Evolutionary conservation across 1,140 invertebrate genomes (phyloP), one percentile per base, ranked within the genome.

Genomic region (Formica exsecta): DNA sequence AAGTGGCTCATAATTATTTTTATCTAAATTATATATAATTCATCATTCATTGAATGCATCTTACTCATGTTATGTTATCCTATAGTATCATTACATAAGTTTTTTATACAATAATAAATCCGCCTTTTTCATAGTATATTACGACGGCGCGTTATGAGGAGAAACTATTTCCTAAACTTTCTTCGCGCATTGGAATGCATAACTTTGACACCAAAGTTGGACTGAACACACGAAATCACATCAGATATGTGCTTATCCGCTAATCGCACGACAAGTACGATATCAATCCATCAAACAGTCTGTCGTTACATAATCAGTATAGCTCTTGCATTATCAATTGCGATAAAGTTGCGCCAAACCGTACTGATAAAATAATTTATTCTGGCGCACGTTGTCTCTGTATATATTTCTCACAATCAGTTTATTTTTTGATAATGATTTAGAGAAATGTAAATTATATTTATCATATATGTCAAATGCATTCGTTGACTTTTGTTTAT

Each of bases 241-340:
- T 75, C 57, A 86, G 65, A 89, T 76, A 86, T 51, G 71, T 83
- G 66, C 74, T 90, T 90, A 87, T 87, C 68, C 77, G 38, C 48
- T 85, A 75, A 89, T 87, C 80, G 57, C 88, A 59, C 86, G 57
- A 83, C 74, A 38, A 48, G 13, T 66, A 44, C 9, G 16, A 32
- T 89, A 87, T 90, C 88, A 89, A 66, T 70, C 22, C 51, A 57
- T 87, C 71, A 89, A 85, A 85, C 88, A 48, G 68, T 64, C 25
- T 13, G 32, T 65, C 36, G 41, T 90, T 90, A 79, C 48, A 36
- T 90, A 90, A 90, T 87, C 61, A 13, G 13, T 29, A 57, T 68
- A 41, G 41, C 75, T 87, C 85, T 89, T 89, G 80, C 85, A 64
- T 64, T 44, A 29, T 25, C 25, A 61, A 70, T 88, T 51, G 59